phyloP scores from a whole-genome alignment of 2,113 vertebrate genomes.

The Geococcyx californianus region DNA sequence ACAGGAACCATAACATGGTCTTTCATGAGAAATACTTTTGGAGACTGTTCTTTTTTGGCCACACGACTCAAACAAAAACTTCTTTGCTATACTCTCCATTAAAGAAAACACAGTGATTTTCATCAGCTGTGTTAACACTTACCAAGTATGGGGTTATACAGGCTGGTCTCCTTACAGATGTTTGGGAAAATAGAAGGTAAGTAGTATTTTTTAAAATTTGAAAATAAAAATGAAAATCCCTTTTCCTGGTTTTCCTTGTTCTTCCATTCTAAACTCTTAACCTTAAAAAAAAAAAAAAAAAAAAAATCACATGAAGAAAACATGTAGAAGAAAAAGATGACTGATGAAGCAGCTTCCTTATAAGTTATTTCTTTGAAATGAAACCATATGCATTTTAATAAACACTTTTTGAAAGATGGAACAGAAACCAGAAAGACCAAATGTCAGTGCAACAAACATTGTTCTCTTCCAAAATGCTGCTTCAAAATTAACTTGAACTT shows the following conservation, averaged over 20 bases:
- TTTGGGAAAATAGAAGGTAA: conserved; percentile 98
- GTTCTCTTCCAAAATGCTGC: background rate
- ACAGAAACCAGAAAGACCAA: background rate
- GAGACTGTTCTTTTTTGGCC: background rate
- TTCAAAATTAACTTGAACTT: background rate
- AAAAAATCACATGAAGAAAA: background rate
- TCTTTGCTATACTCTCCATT: background rate
- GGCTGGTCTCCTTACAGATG: conserved; percentile 94
- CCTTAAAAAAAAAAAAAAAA: conserved; percentile 75
- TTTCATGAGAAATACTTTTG: background rate
- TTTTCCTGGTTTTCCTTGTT: conserved; percentile 98
- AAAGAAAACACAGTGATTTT: background rate
- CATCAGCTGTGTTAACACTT: conserved; percentile 57
- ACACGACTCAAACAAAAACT: background rate
- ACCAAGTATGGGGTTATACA: conserved; percentile 96
- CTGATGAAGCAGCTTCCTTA: background rate
- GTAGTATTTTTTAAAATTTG: conserved; percentile 97
- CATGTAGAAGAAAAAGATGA: background rate
- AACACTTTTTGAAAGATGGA: background rate
- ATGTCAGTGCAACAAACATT: background rate
- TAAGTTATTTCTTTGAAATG: background rate
- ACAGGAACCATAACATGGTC: background rate
- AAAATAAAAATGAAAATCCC: conserved; percentile 97
- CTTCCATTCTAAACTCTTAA: conserved; percentile 98
- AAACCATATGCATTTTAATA: background rate